Evolutionary conservation across 2,113 vertebrate genomes (phyloP).

Genomic region (Atlantisia rogersi): DNA sequence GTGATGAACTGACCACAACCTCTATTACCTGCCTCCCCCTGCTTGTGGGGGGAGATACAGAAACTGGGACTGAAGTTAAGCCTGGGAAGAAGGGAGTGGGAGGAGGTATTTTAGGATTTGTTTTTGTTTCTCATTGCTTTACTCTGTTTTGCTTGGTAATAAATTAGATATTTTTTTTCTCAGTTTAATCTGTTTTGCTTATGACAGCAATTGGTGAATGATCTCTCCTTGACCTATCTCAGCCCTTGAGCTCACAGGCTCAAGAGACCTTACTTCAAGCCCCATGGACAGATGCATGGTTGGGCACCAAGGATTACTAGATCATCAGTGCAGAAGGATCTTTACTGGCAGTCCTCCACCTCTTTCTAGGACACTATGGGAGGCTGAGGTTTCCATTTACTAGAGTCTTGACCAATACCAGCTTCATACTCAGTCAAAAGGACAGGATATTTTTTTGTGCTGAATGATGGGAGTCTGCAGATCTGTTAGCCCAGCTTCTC

Average conservation of each 20-base stretch:
- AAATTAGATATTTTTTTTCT: no score
- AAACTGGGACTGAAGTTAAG: no score
- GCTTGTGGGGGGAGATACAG: no score
- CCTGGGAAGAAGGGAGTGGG: no score
- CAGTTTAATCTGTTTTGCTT: no score
- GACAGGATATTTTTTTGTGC: background rate
- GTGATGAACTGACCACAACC: no score
- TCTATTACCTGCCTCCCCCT: no score
- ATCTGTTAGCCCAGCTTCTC: background rate
- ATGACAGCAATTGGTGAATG: no score
- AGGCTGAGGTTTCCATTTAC: background rate
- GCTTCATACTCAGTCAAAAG: background rate
- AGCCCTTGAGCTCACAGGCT: background rate
- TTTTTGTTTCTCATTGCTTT: no score
- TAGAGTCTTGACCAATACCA: background rate
- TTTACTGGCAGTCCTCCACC: background rate
- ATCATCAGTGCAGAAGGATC: background rate
- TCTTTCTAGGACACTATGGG: background rate
- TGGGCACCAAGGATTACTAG: background rate
- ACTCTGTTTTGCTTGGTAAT: no score
- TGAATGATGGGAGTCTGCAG: background rate
- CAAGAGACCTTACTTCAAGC: background rate
- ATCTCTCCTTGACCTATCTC: no score
- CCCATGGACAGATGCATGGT: background rate
- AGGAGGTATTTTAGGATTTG: no score